Evolutionary conservation across 35 echinoderm and acorn worm species (phyloP).

Genomic region (Ptychodera flava): DNA sequence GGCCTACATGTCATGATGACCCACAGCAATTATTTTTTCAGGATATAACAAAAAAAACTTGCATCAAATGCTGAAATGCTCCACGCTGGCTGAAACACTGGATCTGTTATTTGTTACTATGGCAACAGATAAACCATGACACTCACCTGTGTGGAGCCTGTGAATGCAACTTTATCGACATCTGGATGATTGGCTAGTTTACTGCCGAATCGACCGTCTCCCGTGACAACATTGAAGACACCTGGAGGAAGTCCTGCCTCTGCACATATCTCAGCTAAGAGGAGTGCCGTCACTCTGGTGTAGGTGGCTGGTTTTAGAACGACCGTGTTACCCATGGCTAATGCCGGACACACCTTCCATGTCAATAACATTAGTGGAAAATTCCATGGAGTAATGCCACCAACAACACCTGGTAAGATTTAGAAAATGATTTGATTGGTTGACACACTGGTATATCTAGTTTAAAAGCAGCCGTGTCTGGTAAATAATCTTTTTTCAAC

Average conservation of each 20-base stretch:
- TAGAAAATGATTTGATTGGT: no score
- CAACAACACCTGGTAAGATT: slow-evolving; percentile 64
- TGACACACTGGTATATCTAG: neutral
- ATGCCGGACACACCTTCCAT: slow-evolving; percentile 96
- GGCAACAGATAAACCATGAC: no score
- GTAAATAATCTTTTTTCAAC: neutral
- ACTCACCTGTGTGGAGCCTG: slow-evolving; percentile 88
- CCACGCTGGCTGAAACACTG: no score
- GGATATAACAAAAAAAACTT: no score
- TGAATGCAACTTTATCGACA: slow-evolving; percentile 96
- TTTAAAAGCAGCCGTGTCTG: neutral
- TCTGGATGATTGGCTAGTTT: slow-evolving; percentile 72
- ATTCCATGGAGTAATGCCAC: slow-evolving; percentile 96
- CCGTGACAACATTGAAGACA: slow-evolving; percentile 96
- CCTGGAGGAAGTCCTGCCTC: slow-evolving; percentile 94
- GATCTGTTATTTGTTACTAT: no score
- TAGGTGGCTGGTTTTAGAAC: slow-evolving; percentile 94
- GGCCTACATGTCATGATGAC: no score
- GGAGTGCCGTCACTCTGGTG: slow-evolving; percentile 81
- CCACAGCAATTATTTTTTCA: no score
- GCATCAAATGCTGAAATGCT: no score
- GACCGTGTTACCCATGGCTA: slow-evolving; percentile 96
- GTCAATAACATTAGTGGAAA: slow-evolving; percentile 95
- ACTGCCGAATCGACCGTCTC: slow-evolving; percentile 86
- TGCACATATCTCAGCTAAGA: slow-evolving; percentile 97